A percentile compares a stretch with the other conserved stretches of the same genome.
phyloP scores from a whole-genome alignment of 2,113 vertebrate species.

The Embiotoca jacksoni region DNA sequence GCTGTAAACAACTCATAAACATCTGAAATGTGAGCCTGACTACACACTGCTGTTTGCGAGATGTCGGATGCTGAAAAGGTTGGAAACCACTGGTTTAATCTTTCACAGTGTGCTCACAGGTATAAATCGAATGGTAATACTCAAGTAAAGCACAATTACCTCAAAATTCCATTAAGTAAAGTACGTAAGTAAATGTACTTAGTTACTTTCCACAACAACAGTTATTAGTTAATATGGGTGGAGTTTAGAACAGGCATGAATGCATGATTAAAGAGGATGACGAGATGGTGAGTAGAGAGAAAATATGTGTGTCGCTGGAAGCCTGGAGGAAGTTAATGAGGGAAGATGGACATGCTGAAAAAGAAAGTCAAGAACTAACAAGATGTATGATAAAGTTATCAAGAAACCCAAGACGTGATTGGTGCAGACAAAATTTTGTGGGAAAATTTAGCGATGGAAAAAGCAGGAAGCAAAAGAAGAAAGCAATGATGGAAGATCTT shows the following conservation, averaged over 20 bases:
- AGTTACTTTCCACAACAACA: neutral
- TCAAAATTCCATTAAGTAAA: too few species aligned
- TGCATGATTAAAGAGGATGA: conserved; percentile 5
- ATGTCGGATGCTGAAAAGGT: too few species aligned
- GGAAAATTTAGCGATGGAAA: neutral
- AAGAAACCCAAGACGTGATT: neutral
- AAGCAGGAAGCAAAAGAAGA: neutral
- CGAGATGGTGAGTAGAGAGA: neutral
- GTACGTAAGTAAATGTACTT: too few species aligned
- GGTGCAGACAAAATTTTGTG: neutral
- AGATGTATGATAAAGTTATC: neutral
- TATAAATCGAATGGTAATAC: too few species aligned
- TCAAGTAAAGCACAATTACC: too few species aligned
- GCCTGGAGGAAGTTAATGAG: neutral
- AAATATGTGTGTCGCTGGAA: neutral
- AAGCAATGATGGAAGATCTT: neutral
- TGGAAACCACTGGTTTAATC: too few species aligned
- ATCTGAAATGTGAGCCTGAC: too few species aligned
- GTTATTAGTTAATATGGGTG: neutral
- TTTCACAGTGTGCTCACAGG: too few species aligned
- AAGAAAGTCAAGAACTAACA: neutral
- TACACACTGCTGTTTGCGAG: too few species aligned
- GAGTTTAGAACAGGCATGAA: neutral
- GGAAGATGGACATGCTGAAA: neutral
- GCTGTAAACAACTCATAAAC: too few species aligned